Evolutionary conservation across 2,888 invertebrate genomes (phyloP).

Genomic region (Scaptomyza cyrtandrae): DNA sequence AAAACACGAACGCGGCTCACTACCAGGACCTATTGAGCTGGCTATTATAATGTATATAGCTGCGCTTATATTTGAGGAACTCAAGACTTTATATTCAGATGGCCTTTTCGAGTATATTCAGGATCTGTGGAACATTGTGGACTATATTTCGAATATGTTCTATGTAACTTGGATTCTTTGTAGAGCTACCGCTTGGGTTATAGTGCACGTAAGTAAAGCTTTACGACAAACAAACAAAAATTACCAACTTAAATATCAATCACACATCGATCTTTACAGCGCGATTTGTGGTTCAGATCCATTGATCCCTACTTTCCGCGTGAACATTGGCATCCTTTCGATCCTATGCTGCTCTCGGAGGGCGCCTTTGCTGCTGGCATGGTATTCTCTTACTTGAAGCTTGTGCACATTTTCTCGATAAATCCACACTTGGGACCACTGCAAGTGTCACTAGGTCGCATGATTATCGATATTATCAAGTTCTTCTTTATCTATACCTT

Average conservation of each 20-base stretch:
- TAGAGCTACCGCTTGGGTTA: slow-evolving; percentile 93
- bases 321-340: slow-evolving; percentile 96
- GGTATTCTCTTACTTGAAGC: slow-evolving; percentile 97
- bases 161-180: slow-evolving; percentile 97
- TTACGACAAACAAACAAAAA: too few relatives aligned
- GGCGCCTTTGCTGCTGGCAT: slow-evolving; percentile 98
- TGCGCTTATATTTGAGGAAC: slow-evolving; percentile 98
- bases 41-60: slow-evolving; percentile 94
- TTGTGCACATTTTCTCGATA: slow-evolving; percentile 98
- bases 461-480: slow-evolving; percentile 97
- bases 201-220: slow-evolving; percentile 90
- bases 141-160: slow-evolving; percentile 97
- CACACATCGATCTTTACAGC: slow-evolving; percentile 83
- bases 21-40: slow-evolving; percentile 92
- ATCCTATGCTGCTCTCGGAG: slow-evolving; percentile 97
- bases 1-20: slow-evolving; percentile 90
- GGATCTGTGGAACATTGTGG: slow-evolving; percentile 99
- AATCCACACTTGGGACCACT: slow-evolving; percentile 97
- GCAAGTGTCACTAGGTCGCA: slow-evolving; percentile 96
- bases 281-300: slow-evolving; percentile 88
- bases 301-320: slow-evolving; percentile 93
- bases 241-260: background rate
- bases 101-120: slow-evolving; percentile 96
- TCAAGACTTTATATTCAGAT: slow-evolving; percentile 94
- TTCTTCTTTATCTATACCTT: slow-evolving; percentile 97